Conservation (phyloP, 2,797 vertebrate genomes). For the Chanos chanos region DNA sequence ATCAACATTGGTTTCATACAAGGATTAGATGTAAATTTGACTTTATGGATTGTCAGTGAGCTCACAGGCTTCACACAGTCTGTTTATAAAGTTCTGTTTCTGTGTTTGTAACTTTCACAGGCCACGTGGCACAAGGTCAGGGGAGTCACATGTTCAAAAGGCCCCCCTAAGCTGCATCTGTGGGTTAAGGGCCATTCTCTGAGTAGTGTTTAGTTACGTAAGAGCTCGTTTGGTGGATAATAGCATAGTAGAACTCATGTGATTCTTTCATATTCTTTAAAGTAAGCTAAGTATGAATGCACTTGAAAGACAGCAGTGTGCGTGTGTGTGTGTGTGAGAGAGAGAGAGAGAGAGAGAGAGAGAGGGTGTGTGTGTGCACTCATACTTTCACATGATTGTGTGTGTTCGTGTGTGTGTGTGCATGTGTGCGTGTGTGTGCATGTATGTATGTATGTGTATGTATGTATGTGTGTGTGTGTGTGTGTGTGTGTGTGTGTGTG, state of each 20-base stretch:
- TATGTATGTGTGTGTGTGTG: background rate
- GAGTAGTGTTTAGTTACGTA: constrained; percentile 42
- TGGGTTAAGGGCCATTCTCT: background rate
- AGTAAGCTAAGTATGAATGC: constrained; percentile 13
- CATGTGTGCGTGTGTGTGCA: background rate
- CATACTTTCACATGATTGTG: background rate
- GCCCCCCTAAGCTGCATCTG: background rate
- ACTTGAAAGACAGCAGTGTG: background rate
- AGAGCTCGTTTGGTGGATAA: constrained; percentile 30
- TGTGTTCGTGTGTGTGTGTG: background rate
- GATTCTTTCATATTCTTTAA: constrained; percentile 5
- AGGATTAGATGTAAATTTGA: too few species aligned
- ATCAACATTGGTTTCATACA: too few species aligned
- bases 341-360: background rate
- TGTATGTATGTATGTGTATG: background rate
- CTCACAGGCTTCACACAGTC: too few species aligned
- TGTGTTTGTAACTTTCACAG: too few species aligned
- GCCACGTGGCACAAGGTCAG: too few species aligned
- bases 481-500: background rate
- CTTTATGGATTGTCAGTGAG: too few species aligned
- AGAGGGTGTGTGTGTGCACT: background rate
- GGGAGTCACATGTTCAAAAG: background rate
- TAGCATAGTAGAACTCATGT: constrained; percentile 55
- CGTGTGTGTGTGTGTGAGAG: background rate
- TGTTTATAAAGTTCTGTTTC: too few species aligned